Evolutionary conservation across 2,797 vertebrate genomes (phyloP), one percentile per base, ranked within the genome.

Genomic region (Aplochiton taeniatus): DNA sequence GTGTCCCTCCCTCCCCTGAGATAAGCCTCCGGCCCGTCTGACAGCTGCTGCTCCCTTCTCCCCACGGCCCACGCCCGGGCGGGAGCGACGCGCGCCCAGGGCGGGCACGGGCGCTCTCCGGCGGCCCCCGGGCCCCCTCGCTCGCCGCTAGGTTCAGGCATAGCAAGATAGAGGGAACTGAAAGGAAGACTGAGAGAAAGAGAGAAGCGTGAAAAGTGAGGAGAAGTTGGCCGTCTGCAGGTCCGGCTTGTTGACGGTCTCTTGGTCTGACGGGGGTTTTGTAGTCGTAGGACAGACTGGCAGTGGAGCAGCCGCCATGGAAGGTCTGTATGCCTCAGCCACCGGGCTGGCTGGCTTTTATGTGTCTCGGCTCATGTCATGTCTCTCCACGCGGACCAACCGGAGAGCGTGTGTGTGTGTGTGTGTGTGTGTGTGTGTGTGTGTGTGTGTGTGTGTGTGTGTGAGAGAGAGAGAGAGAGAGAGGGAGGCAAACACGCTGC

Each of bases 41-140:
- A 13, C 66, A 69, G 71, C 71, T 70, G 72, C 67, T 65, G 58
- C 66, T 55, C 59, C 6, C 31, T 31, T 31, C 31, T 31, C 31
- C 31, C 31, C 31, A 31, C 31, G 31, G 31, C 31, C 31, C 31
- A 31, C 31, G 3, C 31, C 31, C 31, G 31, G 31, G 31, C 31
- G 3, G 31, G 31, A 31, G 31, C 31, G 6, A 6, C 31, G 6
- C 31, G 31, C 31, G 6, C 31, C 2, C 31, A 31, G 31, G 6
- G 31, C 31, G 3, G 6, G 31, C 31, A 31, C 31, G 31, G 31
- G 6, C 3, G 31, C 31, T 3, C 3, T 6, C 2, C 31, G 31
- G 31, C 31, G 31, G 31, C 31, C 31, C 6, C 31, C 6, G 3
- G 6, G 31, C 31, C 31, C 6, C 31, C 31, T 31, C 31, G 6